These are phyloP conservation scores for Morpho deidamia DNA, from an alignment of 2,888 invertebrate genomes.

Conservation along the genomic window DNA sequence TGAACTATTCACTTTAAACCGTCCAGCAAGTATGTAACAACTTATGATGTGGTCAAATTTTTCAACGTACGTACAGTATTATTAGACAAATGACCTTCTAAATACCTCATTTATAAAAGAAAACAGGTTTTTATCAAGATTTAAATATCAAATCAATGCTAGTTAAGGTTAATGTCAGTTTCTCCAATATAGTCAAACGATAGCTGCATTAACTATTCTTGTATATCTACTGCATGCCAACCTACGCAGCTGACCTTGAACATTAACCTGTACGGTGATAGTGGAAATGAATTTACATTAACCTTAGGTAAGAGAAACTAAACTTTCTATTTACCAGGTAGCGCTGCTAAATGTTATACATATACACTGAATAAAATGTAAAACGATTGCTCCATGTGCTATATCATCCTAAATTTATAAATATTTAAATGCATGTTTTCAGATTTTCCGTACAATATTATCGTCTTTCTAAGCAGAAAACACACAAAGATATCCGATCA, in stretches of 20 bases:
- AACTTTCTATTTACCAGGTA: conserved; percentile 49
- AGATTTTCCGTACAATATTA: no score
- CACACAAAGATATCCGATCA: no score
- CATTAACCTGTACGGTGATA: conserved; percentile 39
- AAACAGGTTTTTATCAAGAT: neutral
- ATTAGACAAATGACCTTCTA: neutral
- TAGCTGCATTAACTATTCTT: neutral
- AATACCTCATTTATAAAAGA: neutral
- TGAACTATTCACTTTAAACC: no score
- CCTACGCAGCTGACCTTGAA: conserved; percentile 41
- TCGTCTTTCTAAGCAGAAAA: neutral
- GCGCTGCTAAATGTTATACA: conserved; percentile 8
- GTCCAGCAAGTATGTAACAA: no score
- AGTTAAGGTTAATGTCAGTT: no score
- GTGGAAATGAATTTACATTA: conserved; percentile 48
- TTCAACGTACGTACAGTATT: no score
- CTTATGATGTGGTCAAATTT: no score
- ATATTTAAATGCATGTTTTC: neutral
- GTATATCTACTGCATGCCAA: neutral
- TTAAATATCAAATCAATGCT: no score
- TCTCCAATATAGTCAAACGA: no score
- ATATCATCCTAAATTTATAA: neutral
- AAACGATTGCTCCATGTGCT: neutral
- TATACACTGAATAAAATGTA: neutral
- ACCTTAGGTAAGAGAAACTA: conserved; percentile 50